A percentile compares a stretch with the other conserved stretches of the same genome.
Evolutionary conservation across 2,888 invertebrate genomes (phyloP).

Genomic region (Spatulosminthurus flaviceps): DNA sequence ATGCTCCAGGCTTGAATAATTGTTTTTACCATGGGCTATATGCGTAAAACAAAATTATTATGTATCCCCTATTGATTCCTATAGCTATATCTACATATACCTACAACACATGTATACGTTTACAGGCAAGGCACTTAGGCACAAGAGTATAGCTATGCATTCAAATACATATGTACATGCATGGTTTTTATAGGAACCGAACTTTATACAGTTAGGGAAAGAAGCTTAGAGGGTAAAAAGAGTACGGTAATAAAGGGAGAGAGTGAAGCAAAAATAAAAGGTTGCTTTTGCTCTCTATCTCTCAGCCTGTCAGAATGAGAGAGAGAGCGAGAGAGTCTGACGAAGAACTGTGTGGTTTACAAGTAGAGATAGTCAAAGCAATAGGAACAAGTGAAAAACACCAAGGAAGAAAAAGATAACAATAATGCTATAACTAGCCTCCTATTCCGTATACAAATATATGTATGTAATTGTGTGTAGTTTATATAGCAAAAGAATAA

Average conservation of each 20-base stretch:
- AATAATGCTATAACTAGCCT: constrained; percentile 5
- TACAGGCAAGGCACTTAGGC: too few relatives aligned
- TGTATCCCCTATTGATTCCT: too few relatives aligned
- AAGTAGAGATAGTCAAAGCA: not conserved
- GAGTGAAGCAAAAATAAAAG: constrained; percentile 24
- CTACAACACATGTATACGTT: too few relatives aligned
- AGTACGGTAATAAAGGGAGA: not conserved
- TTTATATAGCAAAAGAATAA: too few relatives aligned
- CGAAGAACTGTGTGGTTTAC: constrained; percentile 18
- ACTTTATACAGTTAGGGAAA: not conserved
- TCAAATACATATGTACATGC: too few relatives aligned
- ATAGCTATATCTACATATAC: too few relatives aligned
- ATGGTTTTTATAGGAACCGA: too few relatives aligned
- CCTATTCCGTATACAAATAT: too few relatives aligned
- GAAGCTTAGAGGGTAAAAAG: not conserved
- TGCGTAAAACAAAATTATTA: constrained; percentile 12
- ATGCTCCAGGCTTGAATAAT: constrained; percentile 8
- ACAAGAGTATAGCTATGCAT: too few relatives aligned
- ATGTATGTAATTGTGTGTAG: too few relatives aligned
- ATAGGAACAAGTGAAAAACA: constrained; percentile 8
- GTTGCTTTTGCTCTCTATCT: constrained; percentile 16
- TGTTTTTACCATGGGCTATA: not conserved
- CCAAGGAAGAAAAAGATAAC: constrained; percentile 16
- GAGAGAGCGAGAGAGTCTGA: too few relatives aligned
- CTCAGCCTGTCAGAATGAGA: not conserved